A percentile compares a stretch with the other conserved stretches of the same genome.
Evolutionary conservation across 1,140 invertebrate species (phyloP).

Genomic region (Arion vulgaris): DNA sequence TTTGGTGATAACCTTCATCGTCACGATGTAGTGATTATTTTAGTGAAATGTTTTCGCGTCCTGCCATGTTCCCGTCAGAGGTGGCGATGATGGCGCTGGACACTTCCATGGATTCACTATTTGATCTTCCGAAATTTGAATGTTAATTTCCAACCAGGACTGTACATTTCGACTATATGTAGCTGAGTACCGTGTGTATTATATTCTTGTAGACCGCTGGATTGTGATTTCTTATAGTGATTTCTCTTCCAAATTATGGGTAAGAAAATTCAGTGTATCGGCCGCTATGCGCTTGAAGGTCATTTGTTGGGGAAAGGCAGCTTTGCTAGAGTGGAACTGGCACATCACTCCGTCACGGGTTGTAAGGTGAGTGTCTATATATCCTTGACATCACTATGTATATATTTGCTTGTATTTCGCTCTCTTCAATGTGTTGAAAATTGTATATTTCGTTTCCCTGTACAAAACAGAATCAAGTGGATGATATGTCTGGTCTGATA

Average conservation of each 20-base stretch:
- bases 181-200: neutral
- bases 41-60: neutral
- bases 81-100: neutral
- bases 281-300: conserved; percentile 72
- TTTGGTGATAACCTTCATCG: neutral
- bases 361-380: conserved; percentile 68
- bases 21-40: neutral
- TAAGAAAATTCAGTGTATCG: conserved; percentile 72
- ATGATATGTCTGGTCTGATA: no score
- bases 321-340: conserved; percentile 73
- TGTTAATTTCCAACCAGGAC: neutral
- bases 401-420: no score
- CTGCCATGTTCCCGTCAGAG: neutral
- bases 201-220: neutral
- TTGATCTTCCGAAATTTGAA: neutral
- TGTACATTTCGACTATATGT: neutral
- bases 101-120: neutral
- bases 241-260: conserved; percentile 49
- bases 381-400: no score
- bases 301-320: conserved; percentile 71
- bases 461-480: no score
- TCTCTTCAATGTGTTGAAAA: no score
- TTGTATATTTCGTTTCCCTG: no score
- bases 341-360: conserved; percentile 68
- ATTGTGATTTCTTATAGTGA: neutral